These are phyloP conservation scores for Cylindroiulus punctatus DNA, from an alignment of 2,888 invertebrate species.

Conservation along the genomic window DNA sequence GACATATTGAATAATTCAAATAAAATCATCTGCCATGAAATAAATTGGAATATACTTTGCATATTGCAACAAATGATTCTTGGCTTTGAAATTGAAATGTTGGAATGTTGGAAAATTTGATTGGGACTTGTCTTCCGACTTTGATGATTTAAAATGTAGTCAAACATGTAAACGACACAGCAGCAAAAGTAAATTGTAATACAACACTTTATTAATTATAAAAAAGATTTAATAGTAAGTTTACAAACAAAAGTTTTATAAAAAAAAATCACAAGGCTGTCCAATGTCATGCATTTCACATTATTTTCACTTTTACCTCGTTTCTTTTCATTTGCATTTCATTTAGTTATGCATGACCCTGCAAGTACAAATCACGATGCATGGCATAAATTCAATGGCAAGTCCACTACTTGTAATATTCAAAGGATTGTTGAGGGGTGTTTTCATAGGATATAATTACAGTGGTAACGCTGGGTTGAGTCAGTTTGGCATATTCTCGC, in stretches of 20 bases:
- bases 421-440: background rate
- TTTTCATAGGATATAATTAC: background rate
- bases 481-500: background rate
- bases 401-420: background rate
- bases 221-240: conserved; percentile 43
- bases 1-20: no score
- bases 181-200: background rate
- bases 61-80: no score
- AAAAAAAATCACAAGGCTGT: conserved; percentile 40
- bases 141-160: no score
- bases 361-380: background rate
- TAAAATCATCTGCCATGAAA: no score
- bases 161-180: background rate
- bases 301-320: background rate
- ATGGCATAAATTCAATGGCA: conserved; percentile 12
- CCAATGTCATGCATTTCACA: conserved; percentile 5
- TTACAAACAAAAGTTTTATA: conserved; percentile 29
- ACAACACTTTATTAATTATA: conserved; percentile 45
- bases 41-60: no score
- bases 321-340: background rate
- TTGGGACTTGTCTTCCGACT: no score
- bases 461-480: conserved; percentile 9
- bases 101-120: no score
- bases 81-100: no score
- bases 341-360: background rate